phyloP scores from a whole-genome alignment of 2,888 invertebrate genomes.

The Diplazon laetatorius region DNA sequence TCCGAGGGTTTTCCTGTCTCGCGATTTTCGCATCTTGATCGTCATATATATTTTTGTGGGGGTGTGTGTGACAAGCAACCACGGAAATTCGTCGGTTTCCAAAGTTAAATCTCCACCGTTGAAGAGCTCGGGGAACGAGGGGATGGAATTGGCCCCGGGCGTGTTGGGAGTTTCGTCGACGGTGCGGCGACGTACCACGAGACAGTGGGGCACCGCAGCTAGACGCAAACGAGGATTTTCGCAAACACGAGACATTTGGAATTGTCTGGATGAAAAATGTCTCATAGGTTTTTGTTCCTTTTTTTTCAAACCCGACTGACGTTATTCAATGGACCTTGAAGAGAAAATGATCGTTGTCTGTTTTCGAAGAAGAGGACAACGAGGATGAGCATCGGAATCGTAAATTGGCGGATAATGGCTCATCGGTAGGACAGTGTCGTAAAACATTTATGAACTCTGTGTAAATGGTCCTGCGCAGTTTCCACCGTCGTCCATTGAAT shows the following conservation, averaged over 20 bases:
- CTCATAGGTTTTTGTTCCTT: too few species aligned
- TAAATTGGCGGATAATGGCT: conserved; percentile 74
- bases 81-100: conserved; percentile 67
- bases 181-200: conserved; percentile 36
- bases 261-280: too few species aligned
- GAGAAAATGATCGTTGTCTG: too few species aligned
- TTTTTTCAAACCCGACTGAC: too few species aligned
- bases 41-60: too few species aligned
- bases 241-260: not conserved
- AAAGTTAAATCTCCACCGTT: conserved; percentile 61
- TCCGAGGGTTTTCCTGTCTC: not conserved
- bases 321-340: too few species aligned
- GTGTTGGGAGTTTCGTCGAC: conserved; percentile 64
- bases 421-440: conserved; percentile 64
- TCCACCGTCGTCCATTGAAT: conserved; percentile 12
- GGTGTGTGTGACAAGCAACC: conserved; percentile 32
- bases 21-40: not conserved
- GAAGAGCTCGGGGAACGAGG: not conserved
- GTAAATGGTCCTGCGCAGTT: conserved; percentile 63
- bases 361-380: conserved; percentile 5
- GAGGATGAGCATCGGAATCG: conserved; percentile 61
- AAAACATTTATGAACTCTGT: conserved; percentile 74
- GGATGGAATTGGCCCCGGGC: conserved; percentile 55
- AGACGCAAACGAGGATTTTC: not conserved
- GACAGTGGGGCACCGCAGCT: conserved; percentile 54